phyloP scores from a whole-genome alignment of 2,797 vertebrate genomes.

The Brachyrhaphis roseni region DNA sequence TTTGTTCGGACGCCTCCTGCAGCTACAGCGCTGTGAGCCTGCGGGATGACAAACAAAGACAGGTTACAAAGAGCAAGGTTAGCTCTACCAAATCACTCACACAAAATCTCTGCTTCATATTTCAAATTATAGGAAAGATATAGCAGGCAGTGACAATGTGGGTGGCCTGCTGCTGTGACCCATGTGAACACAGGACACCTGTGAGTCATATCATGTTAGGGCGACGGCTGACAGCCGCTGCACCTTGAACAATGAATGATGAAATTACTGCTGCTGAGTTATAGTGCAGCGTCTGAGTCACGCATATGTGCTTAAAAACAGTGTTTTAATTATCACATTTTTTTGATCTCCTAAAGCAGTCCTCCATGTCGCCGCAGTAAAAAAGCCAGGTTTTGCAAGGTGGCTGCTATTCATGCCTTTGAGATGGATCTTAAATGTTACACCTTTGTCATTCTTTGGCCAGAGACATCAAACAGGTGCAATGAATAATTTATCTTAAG shows the following conservation, averaged over 20 bases:
- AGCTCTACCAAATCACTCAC: conserved; percentile 26
- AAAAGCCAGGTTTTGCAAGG: conserved; percentile 34
- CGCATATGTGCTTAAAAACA: conserved; percentile 7
- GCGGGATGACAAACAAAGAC: conserved; percentile 59
- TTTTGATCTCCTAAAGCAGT: conserved; percentile 40
- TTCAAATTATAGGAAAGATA: conserved; percentile 36
- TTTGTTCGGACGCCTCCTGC: conserved; percentile 27
- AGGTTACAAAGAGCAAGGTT: conserved; percentile 46
- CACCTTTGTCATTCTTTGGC: conserved; percentile 77
- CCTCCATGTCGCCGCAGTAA: conserved; percentile 8
- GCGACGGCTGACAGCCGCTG: conserved; percentile 25
- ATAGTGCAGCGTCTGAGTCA: background rate
- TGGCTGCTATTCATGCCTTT: conserved; percentile 49
- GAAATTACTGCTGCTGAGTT: conserved; percentile 21
- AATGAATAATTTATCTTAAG: conserved; percentile 80
- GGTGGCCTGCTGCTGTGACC: conserved; percentile 36
- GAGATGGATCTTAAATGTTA: conserved; percentile 67
- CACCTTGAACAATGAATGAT: conserved; percentile 28
- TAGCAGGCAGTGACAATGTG: conserved; percentile 30
- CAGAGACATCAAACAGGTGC: conserved; percentile 78
- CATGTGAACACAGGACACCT: conserved; percentile 47
- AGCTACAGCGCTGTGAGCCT: conserved; percentile 39
- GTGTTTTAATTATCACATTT: conserved; percentile 27
- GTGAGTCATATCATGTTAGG: conserved; percentile 54
- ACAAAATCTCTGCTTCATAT: conserved; percentile 40